Conservation (phyloP, 2,113 vertebrate species). For the Sander vitreus region DNA sequence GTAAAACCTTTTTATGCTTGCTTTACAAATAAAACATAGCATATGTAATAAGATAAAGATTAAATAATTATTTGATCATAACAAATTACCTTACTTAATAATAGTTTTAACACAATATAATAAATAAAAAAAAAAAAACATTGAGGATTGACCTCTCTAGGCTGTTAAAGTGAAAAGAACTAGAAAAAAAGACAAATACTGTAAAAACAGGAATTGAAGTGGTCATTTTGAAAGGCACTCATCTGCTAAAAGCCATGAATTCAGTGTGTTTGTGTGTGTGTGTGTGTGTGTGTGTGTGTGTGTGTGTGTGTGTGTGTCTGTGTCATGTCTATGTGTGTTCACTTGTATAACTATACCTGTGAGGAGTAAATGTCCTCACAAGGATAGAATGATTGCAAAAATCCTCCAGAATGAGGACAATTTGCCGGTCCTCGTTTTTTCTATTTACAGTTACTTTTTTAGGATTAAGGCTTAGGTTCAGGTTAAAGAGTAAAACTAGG, state of each 20-base stretch:
- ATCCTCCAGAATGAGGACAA: constrained; percentile 35
- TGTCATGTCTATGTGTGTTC: constrained; percentile 14
- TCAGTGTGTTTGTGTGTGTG: constrained; percentile 72
- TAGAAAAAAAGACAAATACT: constrained; percentile 48
- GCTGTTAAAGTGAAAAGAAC: constrained; percentile 68
- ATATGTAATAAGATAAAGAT: constrained; percentile 72
- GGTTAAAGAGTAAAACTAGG: constrained; percentile 34
- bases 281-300: constrained; percentile 5
- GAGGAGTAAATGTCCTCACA: constrained; percentile 42
- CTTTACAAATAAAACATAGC: constrained; percentile 70
- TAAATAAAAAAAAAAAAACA: constrained; percentile 64
- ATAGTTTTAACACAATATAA: constrained; percentile 65
- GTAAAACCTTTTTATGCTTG: constrained; percentile 48
- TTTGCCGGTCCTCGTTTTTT: constrained; percentile 9
- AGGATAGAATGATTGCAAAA: constrained; percentile 19
- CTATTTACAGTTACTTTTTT: constrained; percentile 45
- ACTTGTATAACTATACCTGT: constrained; percentile 66
- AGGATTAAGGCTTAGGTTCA: constrained; percentile 66
- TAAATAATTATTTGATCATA: constrained; percentile 79
- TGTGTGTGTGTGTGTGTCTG: constrained; percentile 58
- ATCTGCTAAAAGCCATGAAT: constrained; percentile 91
- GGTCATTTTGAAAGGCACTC: constrained; percentile 98
- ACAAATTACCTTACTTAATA: constrained; percentile 69
- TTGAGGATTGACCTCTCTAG: constrained; percentile 46
- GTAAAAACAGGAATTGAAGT: constrained; percentile 84